These are phyloP conservation scores for Orchesellides sinensis DNA, from an alignment of 2,888 invertebrate species.

Conservation along the genomic window DNA sequence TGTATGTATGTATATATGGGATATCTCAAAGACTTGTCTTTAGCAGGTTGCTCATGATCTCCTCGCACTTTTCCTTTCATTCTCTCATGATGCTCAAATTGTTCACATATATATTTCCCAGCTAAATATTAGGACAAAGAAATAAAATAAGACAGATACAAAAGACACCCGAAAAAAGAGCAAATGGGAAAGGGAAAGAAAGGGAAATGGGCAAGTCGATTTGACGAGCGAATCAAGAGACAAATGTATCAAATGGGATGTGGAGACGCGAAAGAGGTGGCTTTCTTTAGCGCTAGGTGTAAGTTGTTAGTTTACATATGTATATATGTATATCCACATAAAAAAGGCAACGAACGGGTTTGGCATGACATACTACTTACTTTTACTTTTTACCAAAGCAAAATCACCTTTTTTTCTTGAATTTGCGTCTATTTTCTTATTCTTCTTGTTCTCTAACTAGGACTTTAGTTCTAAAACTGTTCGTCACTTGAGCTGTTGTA, in stretches of 20 bases:
- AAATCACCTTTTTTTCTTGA: slow-evolving; percentile 3
- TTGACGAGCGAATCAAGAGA: slow-evolving; percentile 72
- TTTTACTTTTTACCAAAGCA: not conserved
- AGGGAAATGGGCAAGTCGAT: slow-evolving; percentile 60
- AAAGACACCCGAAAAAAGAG: slow-evolving; percentile 5
- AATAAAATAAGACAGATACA: not conserved
- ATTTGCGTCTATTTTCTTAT: slow-evolving; percentile 45
- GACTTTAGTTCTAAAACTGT: slow-evolving; percentile 15
- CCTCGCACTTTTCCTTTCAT: not conserved
- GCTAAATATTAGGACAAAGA: slow-evolving; percentile 35
- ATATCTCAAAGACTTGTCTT: not conserved
- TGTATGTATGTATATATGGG: not conserved
- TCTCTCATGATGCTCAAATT: slow-evolving; percentile 27
- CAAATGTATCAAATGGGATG: slow-evolving; percentile 73
- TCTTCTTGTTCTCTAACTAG: slow-evolving; percentile 31
- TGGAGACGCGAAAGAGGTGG: slow-evolving; percentile 40
- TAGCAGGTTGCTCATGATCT: slow-evolving; percentile 13
- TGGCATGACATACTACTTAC: not conserved
- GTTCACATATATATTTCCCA: slow-evolving; percentile 27
- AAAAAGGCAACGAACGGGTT: too few relatives aligned
- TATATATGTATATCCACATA: too few relatives aligned
- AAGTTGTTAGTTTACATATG: slow-evolving; percentile 27
- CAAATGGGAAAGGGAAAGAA: not conserved
- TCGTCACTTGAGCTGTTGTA: not conserved
- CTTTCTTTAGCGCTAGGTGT: slow-evolving; percentile 51